Conservation (phyloP, 35 echinoderm and acorn worm genomes). For the Ophioderma brevispina region DNA sequence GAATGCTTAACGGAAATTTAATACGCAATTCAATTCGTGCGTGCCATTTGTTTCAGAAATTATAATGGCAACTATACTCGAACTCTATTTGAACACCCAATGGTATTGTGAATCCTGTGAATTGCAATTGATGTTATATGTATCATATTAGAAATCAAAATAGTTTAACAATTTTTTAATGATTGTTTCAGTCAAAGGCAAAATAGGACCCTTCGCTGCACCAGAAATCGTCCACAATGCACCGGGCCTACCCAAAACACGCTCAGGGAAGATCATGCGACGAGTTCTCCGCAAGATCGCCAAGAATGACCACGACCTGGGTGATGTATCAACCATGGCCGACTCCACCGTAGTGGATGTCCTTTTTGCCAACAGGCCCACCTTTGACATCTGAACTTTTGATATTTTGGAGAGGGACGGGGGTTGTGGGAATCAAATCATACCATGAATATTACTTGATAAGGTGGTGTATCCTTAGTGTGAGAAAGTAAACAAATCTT, state of each 20-base stretch:
- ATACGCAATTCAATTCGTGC: too few relatives aligned
- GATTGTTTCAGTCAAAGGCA: slow-evolving; percentile 68
- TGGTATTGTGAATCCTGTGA: too few relatives aligned
- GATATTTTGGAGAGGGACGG: background rate
- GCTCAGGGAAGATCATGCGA: slow-evolving; percentile 97
- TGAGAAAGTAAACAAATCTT: background rate
- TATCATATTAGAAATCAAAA: too few relatives aligned
- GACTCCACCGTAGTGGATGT: slow-evolving; percentile 88
- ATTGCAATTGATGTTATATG: too few relatives aligned
- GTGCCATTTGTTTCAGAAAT: too few relatives aligned
- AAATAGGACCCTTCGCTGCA: slow-evolving; percentile 87
- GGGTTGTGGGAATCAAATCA: background rate
- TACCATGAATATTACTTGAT: background rate
- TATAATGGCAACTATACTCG: too few relatives aligned
- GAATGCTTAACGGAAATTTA: too few relatives aligned
- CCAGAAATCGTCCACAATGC: slow-evolving; percentile 92
- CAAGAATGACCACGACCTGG: slow-evolving; percentile 72
- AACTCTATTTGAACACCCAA: too few relatives aligned
- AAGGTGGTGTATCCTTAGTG: background rate
- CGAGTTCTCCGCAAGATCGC: slow-evolving; percentile 94
- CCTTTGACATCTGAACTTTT: slow-evolving; percentile 12
- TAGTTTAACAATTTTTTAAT: background rate
- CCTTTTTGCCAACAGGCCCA: slow-evolving; percentile 79
- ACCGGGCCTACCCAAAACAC: slow-evolving; percentile 91
- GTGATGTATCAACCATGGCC: slow-evolving; percentile 91